Base-by-base conservation (phyloP, 2,888 invertebrate species). In the Orchestes rusci region DNA sequence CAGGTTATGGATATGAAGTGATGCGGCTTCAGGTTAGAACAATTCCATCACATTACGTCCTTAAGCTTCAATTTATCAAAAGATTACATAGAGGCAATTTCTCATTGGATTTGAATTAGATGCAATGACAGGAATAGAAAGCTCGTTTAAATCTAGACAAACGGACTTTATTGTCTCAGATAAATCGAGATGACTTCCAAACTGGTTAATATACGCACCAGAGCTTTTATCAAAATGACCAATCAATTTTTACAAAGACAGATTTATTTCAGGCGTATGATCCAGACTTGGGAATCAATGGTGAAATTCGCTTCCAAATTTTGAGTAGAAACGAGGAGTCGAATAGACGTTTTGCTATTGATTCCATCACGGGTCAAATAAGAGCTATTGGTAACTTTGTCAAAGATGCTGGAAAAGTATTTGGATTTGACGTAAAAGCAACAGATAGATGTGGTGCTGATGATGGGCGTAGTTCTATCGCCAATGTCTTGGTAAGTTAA, bases 401-500 rank as follows among this genome's bases (percentile, higher is more conserved):
- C 0, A 70, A 77, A 39, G 82, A 82, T 53, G 81, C 81, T 13
- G 87, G 87, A 1, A 74, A 79, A 51, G 83, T 90, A 30, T 88
- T 82, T 59, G 87, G 88, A 0, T 89, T 90, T 59, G 89, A 90
- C 67, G 87, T 90, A 7, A 88, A 88, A 67, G 91, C 89, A 7
- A 88, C 87, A 0, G 90, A 91, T 63, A 76, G 81, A 44, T 72
- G 75, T 16, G 90, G 90, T 1, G 83, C 83, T 31, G 84, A 87
- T 58, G 84, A 85, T 59, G 90, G 90, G 2, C 79, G 79, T 48
- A 88, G 88, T 5, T 81, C 86, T 35, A 88, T 89, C 52, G 84
- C 84, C 38, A 89, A 88, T 64, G 86, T 90, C 45, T 86, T 89
- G 65, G 89, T 86, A 65, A 79, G 82, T 77, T 19, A 2, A 18